phyloP scores from a whole-genome alignment of 2,888 invertebrate species.

The Drosophila mercatorum region DNA sequence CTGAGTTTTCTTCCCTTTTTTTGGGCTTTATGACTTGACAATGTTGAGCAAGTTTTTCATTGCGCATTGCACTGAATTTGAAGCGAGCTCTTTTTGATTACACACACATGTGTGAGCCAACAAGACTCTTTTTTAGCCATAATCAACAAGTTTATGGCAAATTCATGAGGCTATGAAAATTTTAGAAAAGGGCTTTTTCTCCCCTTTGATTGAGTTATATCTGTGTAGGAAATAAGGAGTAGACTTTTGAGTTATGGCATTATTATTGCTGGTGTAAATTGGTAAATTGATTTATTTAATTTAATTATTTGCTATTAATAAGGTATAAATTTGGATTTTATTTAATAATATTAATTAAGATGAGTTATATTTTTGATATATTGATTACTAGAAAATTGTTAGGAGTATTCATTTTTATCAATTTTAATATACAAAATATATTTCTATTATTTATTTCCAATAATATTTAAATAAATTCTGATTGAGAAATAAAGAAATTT shows the following conservation, averaged over 20 bases:
- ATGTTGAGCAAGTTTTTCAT: constrained; percentile 46
- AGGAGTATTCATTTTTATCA: too few relatives aligned
- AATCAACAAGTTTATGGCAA: constrained; percentile 4
- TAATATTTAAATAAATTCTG: too few relatives aligned
- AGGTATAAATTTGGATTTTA: too few relatives aligned
- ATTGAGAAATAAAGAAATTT: too few relatives aligned
- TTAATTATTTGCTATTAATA: not conserved
- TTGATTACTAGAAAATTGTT: too few relatives aligned
- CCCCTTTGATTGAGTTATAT: not conserved
- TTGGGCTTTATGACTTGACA: constrained; percentile 62
- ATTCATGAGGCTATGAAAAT: constrained; percentile 8
- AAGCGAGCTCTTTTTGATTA: not conserved
- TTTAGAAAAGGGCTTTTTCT: not conserved
- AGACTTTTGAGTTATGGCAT: not conserved
- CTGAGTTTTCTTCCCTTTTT: constrained; percentile 19
- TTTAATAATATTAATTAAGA: too few relatives aligned
- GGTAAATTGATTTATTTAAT: not conserved
- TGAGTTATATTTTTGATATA: too few relatives aligned
- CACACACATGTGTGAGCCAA: not conserved
- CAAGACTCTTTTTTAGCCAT: not conserved
- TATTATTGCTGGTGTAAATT: not conserved
- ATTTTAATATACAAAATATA: too few relatives aligned
- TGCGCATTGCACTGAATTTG: constrained; percentile 35
- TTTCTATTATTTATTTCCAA: too few relatives aligned
- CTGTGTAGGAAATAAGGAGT: not conserved